Percentiles rank a stretch among this genome's conserved stretches.
phyloP scores from a whole-genome alignment of 2,797 vertebrate genomes.

The Spea hammondii region DNA sequence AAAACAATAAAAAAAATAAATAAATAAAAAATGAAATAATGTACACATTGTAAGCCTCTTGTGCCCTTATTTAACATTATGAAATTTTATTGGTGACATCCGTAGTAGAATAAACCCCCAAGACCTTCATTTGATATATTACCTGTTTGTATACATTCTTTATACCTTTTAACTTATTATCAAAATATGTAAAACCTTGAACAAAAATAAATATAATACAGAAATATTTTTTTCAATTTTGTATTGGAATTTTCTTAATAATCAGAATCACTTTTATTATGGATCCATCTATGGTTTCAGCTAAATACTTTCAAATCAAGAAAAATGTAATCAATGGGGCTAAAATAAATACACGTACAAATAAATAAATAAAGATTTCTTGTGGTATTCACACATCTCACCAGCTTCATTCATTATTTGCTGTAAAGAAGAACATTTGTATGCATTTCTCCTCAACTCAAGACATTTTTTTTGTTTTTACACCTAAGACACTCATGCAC shows the following conservation, averaged over 20 bases:
- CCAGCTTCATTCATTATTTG: constrained; percentile 20
- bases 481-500: constrained; percentile 58
- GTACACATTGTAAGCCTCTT: constrained; percentile 80
- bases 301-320: no score
- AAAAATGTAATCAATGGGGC: neutral
- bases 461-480: constrained; percentile 54
- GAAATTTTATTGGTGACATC: constrained; percentile 24
- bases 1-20: constrained; percentile 84
- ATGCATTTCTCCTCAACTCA: constrained; percentile 51
- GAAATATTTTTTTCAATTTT: neutral
- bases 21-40: constrained; percentile 82
- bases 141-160: neutral
- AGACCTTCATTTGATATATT: constrained; percentile 3
- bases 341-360: neutral
- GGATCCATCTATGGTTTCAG: no score
- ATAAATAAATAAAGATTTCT: neutral
- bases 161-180: constrained; percentile 1
- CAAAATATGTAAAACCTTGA: neutral
- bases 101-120: neutral
- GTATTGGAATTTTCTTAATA: neutral
- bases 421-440: constrained; percentile 53
- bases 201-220: neutral
- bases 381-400: constrained; percentile 22
- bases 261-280: neutral
- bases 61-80: constrained; percentile 80